phyloP scores from a whole-genome alignment of 1,140 invertebrate species.

The Lysiphlebus fabarum region DNA sequence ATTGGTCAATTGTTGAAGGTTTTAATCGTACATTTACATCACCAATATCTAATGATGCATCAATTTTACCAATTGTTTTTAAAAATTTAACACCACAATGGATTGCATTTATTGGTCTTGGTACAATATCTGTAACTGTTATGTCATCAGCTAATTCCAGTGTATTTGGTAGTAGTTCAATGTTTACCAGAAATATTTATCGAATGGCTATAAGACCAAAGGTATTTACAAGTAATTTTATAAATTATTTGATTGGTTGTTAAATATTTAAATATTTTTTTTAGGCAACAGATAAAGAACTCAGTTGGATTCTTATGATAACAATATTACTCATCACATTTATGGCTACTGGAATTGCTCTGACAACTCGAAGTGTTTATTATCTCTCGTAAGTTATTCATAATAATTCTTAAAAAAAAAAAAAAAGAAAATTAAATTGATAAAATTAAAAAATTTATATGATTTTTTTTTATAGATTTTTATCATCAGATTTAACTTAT shows the following conservation, averaged over 20 bases:
- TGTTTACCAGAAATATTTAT: slow-evolving; percentile 82
- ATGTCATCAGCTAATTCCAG: slow-evolving; percentile 82
- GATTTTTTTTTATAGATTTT: slow-evolving; percentile 46
- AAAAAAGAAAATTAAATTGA: too few relatives aligned
- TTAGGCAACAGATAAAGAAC: slow-evolving; percentile 70
- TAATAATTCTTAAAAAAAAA: slow-evolving; percentile 2
- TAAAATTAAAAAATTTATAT: too few relatives aligned
- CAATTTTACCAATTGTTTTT: slow-evolving; percentile 72
- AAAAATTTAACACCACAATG: slow-evolving; percentile 69
- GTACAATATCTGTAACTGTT: slow-evolving; percentile 75
- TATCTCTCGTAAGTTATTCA: slow-evolving; percentile 66
- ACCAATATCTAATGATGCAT: slow-evolving; percentile 54
- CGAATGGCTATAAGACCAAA: slow-evolving; percentile 68
- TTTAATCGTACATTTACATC: slow-evolving; percentile 50
- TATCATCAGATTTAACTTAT: slow-evolving; percentile 77
- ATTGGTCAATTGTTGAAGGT: slow-evolving; percentile 60
- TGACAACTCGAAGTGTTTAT: slow-evolving; percentile 74
- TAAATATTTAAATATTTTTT: slow-evolving; percentile 20
- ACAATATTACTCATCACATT: slow-evolving; percentile 68
- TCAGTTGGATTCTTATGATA: slow-evolving; percentile 72
- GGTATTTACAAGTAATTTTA: slow-evolving; percentile 35
- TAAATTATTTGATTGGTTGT: not conserved
- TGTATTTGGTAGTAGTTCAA: slow-evolving; percentile 71
- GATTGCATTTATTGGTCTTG: slow-evolving; percentile 62
- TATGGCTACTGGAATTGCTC: slow-evolving; percentile 68